These are phyloP conservation scores for Carcharodon carcharias DNA, from an alignment of 2,797 vertebrate genomes.

Conservation along the genomic window DNA sequence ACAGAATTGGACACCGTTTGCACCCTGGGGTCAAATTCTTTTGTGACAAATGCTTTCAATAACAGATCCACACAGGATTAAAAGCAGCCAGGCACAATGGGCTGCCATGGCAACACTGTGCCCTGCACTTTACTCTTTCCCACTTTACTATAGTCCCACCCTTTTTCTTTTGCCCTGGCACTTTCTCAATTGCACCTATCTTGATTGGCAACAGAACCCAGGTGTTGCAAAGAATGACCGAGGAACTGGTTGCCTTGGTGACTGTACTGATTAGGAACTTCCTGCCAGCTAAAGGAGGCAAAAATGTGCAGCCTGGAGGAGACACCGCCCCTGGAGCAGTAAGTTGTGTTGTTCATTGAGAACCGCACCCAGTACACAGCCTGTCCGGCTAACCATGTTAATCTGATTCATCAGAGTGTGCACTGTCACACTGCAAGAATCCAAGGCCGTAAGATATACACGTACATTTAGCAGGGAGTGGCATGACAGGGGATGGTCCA, in stretches of 20 bases:
- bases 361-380: not conserved
- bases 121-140: not conserved
- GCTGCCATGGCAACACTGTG: not conserved
- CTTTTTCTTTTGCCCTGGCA: not conserved
- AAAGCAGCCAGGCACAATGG: not conserved
- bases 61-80: not conserved
- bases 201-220: not conserved
- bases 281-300: not conserved
- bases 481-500: not conserved
- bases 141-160: not conserved
- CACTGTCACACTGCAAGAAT: not conserved
- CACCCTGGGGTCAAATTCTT: conserved; percentile 8
- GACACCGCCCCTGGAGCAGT: not conserved
- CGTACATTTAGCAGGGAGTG: not conserved
- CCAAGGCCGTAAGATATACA: not conserved
- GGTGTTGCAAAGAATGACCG: not conserved
- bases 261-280: not conserved
- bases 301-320: not conserved
- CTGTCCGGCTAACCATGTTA: not conserved
- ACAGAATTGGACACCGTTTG: not conserved
- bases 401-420: not conserved
- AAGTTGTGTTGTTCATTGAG: not conserved
- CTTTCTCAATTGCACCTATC: not conserved
- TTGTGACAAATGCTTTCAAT: not conserved
- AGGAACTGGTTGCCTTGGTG: not conserved